Conservation (phyloP, 2,797 vertebrate species). For the Esox lucius region DNA sequence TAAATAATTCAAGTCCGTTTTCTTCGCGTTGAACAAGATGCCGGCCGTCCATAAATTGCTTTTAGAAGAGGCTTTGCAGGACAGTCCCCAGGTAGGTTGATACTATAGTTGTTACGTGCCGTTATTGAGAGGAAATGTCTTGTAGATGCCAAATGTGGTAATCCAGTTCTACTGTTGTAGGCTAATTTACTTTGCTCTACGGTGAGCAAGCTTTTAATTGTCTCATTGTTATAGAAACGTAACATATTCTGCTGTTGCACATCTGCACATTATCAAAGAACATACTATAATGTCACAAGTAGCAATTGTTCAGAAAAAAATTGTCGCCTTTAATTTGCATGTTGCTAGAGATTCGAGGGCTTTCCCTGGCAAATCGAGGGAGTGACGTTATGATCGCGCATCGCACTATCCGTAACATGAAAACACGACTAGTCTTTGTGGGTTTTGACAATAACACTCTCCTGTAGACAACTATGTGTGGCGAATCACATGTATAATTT, state of each 20-base stretch:
- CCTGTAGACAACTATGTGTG: background rate
- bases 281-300: background rate
- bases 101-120: background rate
- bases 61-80: slow-evolving; percentile 92
- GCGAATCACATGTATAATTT: background rate
- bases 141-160: slow-evolving; percentile 30
- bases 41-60: slow-evolving; percentile 93
- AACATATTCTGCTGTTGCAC: background rate
- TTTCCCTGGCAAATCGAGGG: slow-evolving; percentile 6
- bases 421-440: background rate
- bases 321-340: slow-evolving; percentile 15
- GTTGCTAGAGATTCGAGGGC: slow-evolving; percentile 5
- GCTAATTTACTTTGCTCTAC: slow-evolving; percentile 45
- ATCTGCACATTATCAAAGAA: background rate
- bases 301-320: background rate
- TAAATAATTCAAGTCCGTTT: slow-evolving; percentile 62
- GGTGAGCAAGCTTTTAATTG: slow-evolving; percentile 54
- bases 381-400: slow-evolving; percentile 2
- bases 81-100: slow-evolving; percentile 92
- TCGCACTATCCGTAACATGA: slow-evolving; percentile 4
- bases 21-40: slow-evolving; percentile 79
- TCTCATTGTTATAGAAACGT: slow-evolving; percentile 23
- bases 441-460: slow-evolving; percentile 1
- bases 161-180: slow-evolving; percentile 34
- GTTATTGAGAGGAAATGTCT: background rate